phyloP scores from a whole-genome alignment of 2,797 vertebrate genomes.

The Gephyroberyx darwinii region DNA sequence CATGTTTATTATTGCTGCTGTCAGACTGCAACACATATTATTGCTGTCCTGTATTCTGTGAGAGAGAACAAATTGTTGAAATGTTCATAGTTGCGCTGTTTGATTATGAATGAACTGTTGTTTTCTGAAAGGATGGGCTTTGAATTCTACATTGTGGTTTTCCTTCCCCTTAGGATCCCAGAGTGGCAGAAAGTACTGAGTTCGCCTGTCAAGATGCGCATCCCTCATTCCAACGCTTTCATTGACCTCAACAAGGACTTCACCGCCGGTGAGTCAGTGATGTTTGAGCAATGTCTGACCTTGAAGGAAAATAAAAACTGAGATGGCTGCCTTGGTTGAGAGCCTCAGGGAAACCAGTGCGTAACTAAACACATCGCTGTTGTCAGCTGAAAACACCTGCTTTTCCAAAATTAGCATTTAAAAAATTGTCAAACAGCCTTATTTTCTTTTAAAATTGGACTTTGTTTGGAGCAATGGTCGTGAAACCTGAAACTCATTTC shows the following conservation, averaged over 20 bases:
- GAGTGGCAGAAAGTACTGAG: constrained; percentile 80
- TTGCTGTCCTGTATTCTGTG: not conserved
- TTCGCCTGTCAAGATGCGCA: constrained; percentile 76
- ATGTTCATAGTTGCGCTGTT: not conserved
- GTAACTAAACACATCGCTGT: not conserved
- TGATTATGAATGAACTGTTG: not conserved
- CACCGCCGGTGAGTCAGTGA: constrained; percentile 87
- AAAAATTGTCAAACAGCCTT: no score
- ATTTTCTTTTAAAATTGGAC: no score
- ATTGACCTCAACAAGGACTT: constrained; percentile 95
- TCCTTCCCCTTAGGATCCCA: constrained; percentile 74
- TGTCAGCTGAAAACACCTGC: not conserved
- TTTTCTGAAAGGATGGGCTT: not conserved
- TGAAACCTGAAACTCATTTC: no score
- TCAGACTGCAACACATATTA: not conserved
- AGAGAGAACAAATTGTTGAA: not conserved
- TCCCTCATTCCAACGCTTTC: constrained; percentile 94
- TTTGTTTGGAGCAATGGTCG: no score
- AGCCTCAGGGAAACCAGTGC: not conserved
- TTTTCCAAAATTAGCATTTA: no score
- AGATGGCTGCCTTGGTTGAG: not conserved
- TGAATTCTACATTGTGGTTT: constrained; percentile 4
- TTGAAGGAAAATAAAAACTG: not conserved
- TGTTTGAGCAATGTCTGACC: constrained; percentile 1
- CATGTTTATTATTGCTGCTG: not conserved